Percentiles rank a stretch among this genome's conserved stretches.
These are phyloP conservation scores for Nasonovia ribisnigri DNA, from an alignment of 2,888 invertebrate species.

Conservation along the genomic window DNA sequence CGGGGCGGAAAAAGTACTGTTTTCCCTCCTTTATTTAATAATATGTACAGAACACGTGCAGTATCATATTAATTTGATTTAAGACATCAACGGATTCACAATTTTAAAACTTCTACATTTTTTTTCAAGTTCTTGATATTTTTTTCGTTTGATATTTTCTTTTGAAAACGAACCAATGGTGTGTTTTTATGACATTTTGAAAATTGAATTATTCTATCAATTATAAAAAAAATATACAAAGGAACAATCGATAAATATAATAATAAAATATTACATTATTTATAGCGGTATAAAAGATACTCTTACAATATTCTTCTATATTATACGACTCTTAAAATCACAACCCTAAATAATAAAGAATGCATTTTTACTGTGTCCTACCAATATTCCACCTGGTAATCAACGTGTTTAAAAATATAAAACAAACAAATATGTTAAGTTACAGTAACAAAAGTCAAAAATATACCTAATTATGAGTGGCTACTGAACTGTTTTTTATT, in stretches of 20 bases:
- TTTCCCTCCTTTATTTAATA: not conserved
- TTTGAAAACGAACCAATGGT: not conserved
- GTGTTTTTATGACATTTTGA: not conserved
- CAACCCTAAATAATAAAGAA: too few species aligned
- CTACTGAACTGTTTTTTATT: not conserved
- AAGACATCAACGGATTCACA: not conserved
- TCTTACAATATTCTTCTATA: too few species aligned
- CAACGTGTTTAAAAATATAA: not conserved
- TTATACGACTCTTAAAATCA: not conserved
- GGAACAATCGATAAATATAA: not conserved
- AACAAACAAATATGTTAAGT: not conserved
- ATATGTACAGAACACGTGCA: not conserved
- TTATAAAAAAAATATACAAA: not conserved
- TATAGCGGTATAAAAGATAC: not conserved
- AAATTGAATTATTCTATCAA: not conserved
- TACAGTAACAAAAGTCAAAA: not conserved
- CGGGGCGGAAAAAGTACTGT: not conserved
- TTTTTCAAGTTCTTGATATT: not conserved
- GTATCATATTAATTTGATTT: not conserved
- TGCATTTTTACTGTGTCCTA: not conserved
- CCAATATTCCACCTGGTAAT: not conserved
- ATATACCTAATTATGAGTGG: not conserved
- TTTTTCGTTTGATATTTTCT: not conserved
- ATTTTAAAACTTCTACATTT: not conserved
- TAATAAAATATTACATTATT: not conserved